These are phyloP conservation scores for Stratiomys singularior DNA, from an alignment of 2,888 invertebrate species.

Conservation along the genomic window DNA sequence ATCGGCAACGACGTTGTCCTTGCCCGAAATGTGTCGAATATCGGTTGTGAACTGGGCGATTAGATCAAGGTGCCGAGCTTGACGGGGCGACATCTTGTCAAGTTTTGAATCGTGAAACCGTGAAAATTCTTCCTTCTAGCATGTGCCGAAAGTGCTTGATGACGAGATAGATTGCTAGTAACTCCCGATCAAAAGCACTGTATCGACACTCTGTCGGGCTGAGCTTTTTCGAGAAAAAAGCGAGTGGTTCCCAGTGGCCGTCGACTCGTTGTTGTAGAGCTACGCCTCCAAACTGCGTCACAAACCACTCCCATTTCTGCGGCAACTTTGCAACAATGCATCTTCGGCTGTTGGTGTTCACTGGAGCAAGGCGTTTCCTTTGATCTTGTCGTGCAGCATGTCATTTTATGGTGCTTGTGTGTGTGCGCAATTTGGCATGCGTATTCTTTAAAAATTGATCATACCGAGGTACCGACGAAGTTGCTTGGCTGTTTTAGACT, in stretches of 20 bases:
- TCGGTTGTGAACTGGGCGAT: constrained; percentile 47
- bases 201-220: constrained; percentile 54
- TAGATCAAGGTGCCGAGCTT: constrained; percentile 55
- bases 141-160: constrained; percentile 55
- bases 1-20: constrained; percentile 42
- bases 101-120: constrained; percentile 50
- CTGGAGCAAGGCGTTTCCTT: neutral
- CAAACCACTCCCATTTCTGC: constrained; percentile 8
- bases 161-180: constrained; percentile 54
- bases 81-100: constrained; percentile 58
- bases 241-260: constrained; percentile 53
- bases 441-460: constrained; percentile 59
- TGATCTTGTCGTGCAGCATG: neutral
- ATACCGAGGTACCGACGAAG: constrained; percentile 69
- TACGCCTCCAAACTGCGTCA: constrained; percentile 55
- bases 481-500: constrained; percentile 44
- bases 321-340: neutral
- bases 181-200: constrained; percentile 55
- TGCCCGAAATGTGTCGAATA: constrained; percentile 43
- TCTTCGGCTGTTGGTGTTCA: neutral
- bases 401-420: neutral
- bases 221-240: constrained; percentile 56
- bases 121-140: constrained; percentile 48
- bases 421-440: neutral
- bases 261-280: constrained; percentile 54